phyloP scores from a whole-genome alignment of 2,113 vertebrate species.

The Struthidea cinerea region DNA sequence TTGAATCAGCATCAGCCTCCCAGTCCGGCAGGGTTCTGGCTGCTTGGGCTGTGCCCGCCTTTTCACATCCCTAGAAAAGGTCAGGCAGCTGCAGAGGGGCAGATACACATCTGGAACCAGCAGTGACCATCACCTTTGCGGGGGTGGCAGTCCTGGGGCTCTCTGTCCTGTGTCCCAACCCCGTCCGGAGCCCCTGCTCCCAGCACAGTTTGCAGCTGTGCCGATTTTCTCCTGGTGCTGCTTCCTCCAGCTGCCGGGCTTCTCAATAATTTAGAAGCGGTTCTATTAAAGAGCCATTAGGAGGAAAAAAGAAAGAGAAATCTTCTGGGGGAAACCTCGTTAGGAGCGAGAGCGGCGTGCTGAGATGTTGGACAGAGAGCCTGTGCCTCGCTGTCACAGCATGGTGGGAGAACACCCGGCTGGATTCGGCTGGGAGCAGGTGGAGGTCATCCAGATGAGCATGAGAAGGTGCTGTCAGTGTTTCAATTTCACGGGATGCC shows the following conservation, averaged over 20 bases:
- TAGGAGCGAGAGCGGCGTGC: not conserved
- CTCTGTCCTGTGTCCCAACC: not conserved
- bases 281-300: constrained; percentile 45
- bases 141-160: not conserved
- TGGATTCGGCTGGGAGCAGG: not conserved
- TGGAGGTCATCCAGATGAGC: not conserved
- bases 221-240: not conserved
- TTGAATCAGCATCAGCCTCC: not conserved
- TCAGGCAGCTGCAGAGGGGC: not conserved
- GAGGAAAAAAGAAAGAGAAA: not conserved
- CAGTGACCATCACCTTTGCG: not conserved
- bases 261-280: constrained; percentile 41
- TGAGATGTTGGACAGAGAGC: not conserved
- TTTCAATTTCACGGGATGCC: not conserved
- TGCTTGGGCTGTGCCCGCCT: not conserved
- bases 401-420: not conserved
- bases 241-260: constrained; percentile 21
- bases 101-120: rapidly evolving
- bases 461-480: not conserved
- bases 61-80: not conserved
- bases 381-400: not conserved
- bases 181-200: not conserved
- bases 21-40: not conserved
- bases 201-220: not conserved
- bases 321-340: not conserved